Conservation (phyloP, 2,888 invertebrate species). For the Silvanus unidentatus region DNA sequence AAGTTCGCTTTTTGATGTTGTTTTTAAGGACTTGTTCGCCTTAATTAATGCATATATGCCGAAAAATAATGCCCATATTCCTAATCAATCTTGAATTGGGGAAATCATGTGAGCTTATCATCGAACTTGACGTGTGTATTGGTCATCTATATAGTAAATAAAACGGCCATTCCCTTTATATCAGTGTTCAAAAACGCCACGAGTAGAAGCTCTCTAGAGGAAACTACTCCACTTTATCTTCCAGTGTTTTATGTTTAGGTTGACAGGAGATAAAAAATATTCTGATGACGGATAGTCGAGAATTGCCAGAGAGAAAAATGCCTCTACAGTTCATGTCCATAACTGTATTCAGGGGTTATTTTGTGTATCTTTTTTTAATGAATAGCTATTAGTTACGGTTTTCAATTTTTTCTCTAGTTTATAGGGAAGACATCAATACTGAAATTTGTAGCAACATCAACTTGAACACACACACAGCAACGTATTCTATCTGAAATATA, state of each 20-base stretch:
- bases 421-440: too few relatives aligned
- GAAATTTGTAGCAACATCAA: too few relatives aligned
- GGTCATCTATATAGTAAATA: too few relatives aligned
- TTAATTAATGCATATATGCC: too few relatives aligned
- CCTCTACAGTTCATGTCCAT: background rate
- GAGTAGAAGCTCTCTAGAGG: constrained; percentile 42
- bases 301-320: constrained; percentile 35
- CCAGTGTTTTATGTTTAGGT: constrained; percentile 46
- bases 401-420: constrained; percentile 27
- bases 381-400: constrained; percentile 37
- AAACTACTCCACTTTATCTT: constrained; percentile 46
- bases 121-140: too few relatives aligned
- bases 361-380: constrained; percentile 41
- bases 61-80: too few relatives aligned
- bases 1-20: too few relatives aligned
- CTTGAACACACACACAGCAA: too few relatives aligned
- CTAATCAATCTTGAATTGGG: too few relatives aligned
- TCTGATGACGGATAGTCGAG: constrained; percentile 44
- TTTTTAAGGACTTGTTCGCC: too few relatives aligned
- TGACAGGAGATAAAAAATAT: constrained; percentile 49
- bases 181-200: constrained; percentile 32
- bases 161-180: constrained; percentile 32
- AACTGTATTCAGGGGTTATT: constrained; percentile 23
- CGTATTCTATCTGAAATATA: too few relatives aligned
- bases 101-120: too few relatives aligned